Conservation (phyloP, 1,140 invertebrate species). For the Drosophila watanabei region DNA sequence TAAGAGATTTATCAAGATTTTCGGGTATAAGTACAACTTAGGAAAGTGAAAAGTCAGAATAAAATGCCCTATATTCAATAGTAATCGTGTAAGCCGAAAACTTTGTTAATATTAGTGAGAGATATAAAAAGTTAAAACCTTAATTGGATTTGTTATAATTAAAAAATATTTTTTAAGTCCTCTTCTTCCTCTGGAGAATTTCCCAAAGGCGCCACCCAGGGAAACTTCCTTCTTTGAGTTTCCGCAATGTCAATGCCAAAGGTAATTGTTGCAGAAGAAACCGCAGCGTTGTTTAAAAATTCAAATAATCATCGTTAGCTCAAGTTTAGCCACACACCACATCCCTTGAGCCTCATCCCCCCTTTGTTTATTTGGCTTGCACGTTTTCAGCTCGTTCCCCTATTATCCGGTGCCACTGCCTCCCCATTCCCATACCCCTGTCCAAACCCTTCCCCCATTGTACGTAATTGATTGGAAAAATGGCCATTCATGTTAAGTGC, state of each 20-base stretch:
- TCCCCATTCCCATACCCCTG: not conserved
- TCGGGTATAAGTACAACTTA: not conserved
- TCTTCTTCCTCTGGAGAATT: not conserved
- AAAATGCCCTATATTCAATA: too few species aligned
- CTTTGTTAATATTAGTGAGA: not conserved
- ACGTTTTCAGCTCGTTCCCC: conserved; percentile 21
- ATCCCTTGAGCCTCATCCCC: conserved; percentile 2
- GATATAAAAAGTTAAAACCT: not conserved
- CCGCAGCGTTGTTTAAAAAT: conserved; percentile 38
- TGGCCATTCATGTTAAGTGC: conserved; percentile 76
- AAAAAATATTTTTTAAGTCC: not conserved
- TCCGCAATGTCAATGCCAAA: conserved; percentile 69
- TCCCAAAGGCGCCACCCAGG: not conserved
- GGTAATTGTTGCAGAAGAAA: conserved; percentile 35
- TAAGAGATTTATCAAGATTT: not conserved
- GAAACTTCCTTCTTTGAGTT: conserved; percentile 3
- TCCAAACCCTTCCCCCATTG: conserved; percentile 2
- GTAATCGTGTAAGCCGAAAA: not conserved
- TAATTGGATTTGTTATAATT: not conserved
- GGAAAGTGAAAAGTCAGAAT: not conserved
- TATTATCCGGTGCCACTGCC: conserved; percentile 3
- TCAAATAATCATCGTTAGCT: conserved; percentile 57
- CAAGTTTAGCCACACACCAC: conserved; percentile 1
- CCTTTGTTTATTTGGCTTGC: conserved; percentile 12
- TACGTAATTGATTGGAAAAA: conserved; percentile 80